Conservation (phyloP, 1,140 invertebrate genomes). For the Drosophila pachea region DNA sequence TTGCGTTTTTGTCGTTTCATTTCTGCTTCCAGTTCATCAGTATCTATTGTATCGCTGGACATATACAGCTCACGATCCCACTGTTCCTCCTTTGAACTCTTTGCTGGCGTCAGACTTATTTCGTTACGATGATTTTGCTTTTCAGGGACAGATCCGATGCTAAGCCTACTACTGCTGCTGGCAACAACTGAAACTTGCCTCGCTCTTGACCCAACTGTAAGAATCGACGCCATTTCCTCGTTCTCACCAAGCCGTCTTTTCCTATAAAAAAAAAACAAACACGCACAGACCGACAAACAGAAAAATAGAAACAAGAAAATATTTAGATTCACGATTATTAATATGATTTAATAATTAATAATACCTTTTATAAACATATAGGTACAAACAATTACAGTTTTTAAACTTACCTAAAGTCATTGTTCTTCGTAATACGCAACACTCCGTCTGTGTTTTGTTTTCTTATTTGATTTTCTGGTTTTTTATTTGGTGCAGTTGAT, state of each 20-base stretch:
- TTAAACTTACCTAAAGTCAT: slow-evolving; percentile 60
- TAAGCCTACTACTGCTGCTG: slow-evolving; percentile 46
- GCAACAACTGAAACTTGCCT: slow-evolving; percentile 36
- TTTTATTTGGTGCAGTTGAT: slow-evolving; percentile 25
- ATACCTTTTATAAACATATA: too few relatives aligned
- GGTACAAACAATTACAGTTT: neutral
- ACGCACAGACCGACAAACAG: too few relatives aligned
- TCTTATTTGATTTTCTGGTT: slow-evolving; percentile 29
- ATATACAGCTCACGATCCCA: slow-evolving; percentile 57
- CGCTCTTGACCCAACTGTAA: slow-evolving; percentile 15
- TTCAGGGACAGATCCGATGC: slow-evolving; percentile 36
- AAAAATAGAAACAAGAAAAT: too few relatives aligned
- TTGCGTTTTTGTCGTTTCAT: slow-evolving; percentile 80
- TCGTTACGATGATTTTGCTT: slow-evolving; percentile 43
- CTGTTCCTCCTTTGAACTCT: slow-evolving; percentile 57
- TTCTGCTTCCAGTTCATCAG: slow-evolving; percentile 73
- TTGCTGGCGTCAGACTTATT: slow-evolving; percentile 30
- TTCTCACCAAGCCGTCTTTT: slow-evolving; percentile 44
- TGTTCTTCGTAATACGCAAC: slow-evolving; percentile 31
- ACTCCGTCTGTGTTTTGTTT: slow-evolving; percentile 19
- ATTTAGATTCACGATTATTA: too few relatives aligned
- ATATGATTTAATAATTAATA: too few relatives aligned
- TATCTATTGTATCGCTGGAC: slow-evolving; percentile 71
- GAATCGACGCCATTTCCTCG: slow-evolving; percentile 36
- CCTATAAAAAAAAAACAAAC: slow-evolving; percentile 15